A percentile compares a stretch with the other conserved stretches of the same genome.
Evolutionary conservation across 2,888 invertebrate genomes (phyloP).

Genomic region (Lithosia quadra): DNA sequence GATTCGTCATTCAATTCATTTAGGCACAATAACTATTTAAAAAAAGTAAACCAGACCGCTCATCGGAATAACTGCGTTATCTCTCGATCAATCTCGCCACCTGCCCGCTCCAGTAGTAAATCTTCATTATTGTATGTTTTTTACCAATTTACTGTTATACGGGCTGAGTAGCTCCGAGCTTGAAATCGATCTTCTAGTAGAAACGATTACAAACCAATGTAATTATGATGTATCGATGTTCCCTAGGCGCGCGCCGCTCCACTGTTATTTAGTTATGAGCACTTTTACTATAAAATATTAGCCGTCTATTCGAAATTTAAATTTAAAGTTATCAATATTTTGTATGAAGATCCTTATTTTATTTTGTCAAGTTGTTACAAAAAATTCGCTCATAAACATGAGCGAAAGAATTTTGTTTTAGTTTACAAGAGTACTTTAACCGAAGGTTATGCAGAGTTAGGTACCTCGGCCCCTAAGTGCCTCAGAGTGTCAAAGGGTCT

Average conservation of each 20-base stretch:
- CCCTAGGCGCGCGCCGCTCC: constrained; percentile 39
- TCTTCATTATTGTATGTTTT: constrained; percentile 77
- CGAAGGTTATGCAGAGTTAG: no score
- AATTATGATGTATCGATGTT: constrained; percentile 56
- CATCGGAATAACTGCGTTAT: constrained; percentile 68
- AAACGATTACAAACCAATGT: constrained; percentile 55
- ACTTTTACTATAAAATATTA: constrained; percentile 46
- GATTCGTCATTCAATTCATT: constrained; percentile 38
- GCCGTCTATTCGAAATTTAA: constrained; percentile 16
- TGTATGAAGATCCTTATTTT: neutral
- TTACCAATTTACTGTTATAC: constrained; percentile 75
- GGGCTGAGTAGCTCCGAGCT: constrained; percentile 54
- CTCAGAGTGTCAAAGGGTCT: no score
- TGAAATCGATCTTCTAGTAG: constrained; percentile 54
- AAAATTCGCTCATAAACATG: neutral
- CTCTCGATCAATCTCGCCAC: constrained; percentile 73
- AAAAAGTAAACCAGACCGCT: constrained; percentile 63
- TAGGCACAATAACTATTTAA: constrained; percentile 47
- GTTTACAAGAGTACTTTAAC: neutral
- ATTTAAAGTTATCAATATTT: constrained; percentile 21
- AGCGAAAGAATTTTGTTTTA: neutral
- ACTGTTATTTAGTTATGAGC: constrained; percentile 33
- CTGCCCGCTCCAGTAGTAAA: constrained; percentile 74
- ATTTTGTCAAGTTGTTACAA: neutral
- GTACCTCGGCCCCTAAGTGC: neutral